Base-by-base conservation (phyloP, 2,797 vertebrate species). In the Ateles fusciceps region DNA sequence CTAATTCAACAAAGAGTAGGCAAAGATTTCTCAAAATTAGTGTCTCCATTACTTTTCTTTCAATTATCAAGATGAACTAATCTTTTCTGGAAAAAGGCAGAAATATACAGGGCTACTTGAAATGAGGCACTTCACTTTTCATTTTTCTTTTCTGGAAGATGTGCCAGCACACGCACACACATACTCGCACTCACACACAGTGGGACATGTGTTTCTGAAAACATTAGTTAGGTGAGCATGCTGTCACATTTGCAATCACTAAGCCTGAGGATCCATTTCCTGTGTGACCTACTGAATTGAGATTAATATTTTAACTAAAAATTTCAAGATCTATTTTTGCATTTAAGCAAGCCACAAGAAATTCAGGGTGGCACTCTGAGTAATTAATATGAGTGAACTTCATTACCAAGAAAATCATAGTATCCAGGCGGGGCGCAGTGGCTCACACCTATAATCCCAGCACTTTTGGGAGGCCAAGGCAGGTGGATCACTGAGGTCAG, bases 21-120 rank as follows among this genome's bases (percentile, higher is more conserved):
- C 87, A 95, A 39, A 89, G 24, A 79, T 44, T 93, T 96, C 64
- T 52, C 64, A 92, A 89, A 86, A 90, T 72, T 95, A 89, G n/a
- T 72, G 84, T 96, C 39, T 81, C 75, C 4, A 80, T 80, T 93
- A 80, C 22, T 93, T 92, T 95, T 81, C 64, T 78, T 96, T 93
- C 68, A 89, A 83, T 39, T 86, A 92, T 11, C 46, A 95, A n/a
- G 80, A 59, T 30, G 13, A 74, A 72, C 87, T 91, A 55, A 85
- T 83, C 81, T 64, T 94, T 96, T 85, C 64, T 91, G n/a, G 39
- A 64, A 96, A 96, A 93, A 89, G n/a, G 36, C 50, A 97, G 71
- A 94, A 92, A 96, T 22, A 88, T 2, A 86, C 17, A 92, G 52
- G 50, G 15, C 50, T 85, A 94, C 59, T 26, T 94, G 15, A 86